Base-by-base conservation (phyloP, 2,797 vertebrate species). In the Crenuchus spilurus region DNA sequence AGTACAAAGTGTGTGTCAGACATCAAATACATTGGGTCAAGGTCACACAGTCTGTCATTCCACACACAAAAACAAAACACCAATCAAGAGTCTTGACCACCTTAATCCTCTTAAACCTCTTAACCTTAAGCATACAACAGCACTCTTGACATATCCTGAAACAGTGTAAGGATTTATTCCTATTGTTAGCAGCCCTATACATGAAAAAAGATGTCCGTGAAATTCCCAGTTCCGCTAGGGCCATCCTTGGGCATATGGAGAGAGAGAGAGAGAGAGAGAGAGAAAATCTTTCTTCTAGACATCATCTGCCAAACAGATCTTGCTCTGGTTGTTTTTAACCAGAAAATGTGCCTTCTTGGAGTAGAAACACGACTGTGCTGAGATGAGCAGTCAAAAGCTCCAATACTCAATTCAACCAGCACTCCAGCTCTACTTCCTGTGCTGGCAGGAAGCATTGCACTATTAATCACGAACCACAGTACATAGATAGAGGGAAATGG, bases 131-230 rank as follows among this genome's bases (percentile, higher is more conserved):
- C 49, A 18, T 18, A 14, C 41, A 18, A 72, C 28, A 54, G n/a
- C 28, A 16, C 49, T 26, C 60, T 44, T 33, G 35, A 11, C 28
- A 30, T 41, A 24, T 24, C 28, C 39, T 55, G 31, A 60, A 37
- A 8, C 6, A 6, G 2, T 10, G 16, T 20, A 33, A 13, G n/a
- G 37, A 55, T 73, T 73, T 65, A 73, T 30, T 11, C 24, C 49
- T 35, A 57, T 73, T 51, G 51, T 65, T 65, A 65, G 39, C 51
- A 20, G 48, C 10, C 57, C 33, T 20, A 31, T 46, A 26, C 41
- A 28, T 64, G 70, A 44, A 37, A 44, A 72, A 72, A 31, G 35
- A 72, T 41, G 70, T 24, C 58, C 70, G n/a, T 62, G 70, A 72
- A 72, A 72, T 63, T 62, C 31, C 48, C 33, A 63, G 52, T 63